phyloP scores from a whole-genome alignment of 2,888 invertebrate genomes.

The Syritta pipiens region DNA sequence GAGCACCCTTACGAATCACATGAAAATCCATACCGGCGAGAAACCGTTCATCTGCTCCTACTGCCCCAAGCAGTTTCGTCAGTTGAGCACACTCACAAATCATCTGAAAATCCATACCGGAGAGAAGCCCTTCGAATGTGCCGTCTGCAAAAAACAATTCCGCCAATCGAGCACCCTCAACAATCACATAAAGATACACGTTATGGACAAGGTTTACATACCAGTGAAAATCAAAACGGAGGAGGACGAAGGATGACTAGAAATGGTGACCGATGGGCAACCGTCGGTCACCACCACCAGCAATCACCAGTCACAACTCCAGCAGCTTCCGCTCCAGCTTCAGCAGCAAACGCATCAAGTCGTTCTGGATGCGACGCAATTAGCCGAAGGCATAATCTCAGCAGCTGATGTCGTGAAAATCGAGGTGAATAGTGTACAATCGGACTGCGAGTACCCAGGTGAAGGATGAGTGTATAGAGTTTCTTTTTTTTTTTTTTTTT shows the following conservation, averaged over 20 bases:
- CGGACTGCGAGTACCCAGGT: slow-evolving; percentile 68
- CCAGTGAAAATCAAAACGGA: slow-evolving; percentile 79
- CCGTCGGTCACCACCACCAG: slow-evolving; percentile 56
- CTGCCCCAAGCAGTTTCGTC: slow-evolving; percentile 79
- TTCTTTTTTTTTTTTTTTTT: slow-evolving; percentile 23
- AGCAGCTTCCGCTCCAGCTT: slow-evolving; percentile 55
- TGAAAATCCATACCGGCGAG: slow-evolving; percentile 79
- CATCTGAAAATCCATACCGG: slow-evolving; percentile 80
- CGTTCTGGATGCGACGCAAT: slow-evolving; percentile 59
- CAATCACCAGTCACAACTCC: slow-evolving; percentile 61
- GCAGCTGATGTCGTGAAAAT: slow-evolving; percentile 66
- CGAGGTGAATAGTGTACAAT: slow-evolving; percentile 65
- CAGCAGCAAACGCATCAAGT: slow-evolving; percentile 53
- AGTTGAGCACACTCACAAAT: slow-evolving; percentile 79
- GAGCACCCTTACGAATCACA: slow-evolving; percentile 79
- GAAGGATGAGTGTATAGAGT: slow-evolving; percentile 66
- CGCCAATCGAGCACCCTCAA: slow-evolving; percentile 79
- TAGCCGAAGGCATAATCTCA: slow-evolving; percentile 64
- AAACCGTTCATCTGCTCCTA: slow-evolving; percentile 79
- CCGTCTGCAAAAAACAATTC: slow-evolving; percentile 80
- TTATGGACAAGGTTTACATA: slow-evolving; percentile 79
- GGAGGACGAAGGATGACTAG: slow-evolving; percentile 79
- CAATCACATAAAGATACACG: slow-evolving; percentile 80
- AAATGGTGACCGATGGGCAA: slow-evolving; percentile 77
- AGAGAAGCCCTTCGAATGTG: slow-evolving; percentile 79